A percentile compares a stretch with the other conserved stretches of the same genome.
phyloP scores from a whole-genome alignment of 1,140 invertebrate species.

The Neuroterus valhalla region DNA sequence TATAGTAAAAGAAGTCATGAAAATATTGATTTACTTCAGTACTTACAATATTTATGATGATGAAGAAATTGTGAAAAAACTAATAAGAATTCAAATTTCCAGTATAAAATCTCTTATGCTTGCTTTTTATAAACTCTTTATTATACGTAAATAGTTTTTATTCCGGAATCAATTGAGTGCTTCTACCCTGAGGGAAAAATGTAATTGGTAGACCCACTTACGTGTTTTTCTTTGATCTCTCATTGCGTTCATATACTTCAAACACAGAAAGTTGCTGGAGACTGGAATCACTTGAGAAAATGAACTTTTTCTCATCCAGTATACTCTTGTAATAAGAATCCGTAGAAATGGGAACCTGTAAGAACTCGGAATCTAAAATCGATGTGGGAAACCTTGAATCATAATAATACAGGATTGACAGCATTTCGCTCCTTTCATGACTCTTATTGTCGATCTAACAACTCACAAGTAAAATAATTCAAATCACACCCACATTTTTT shows the following conservation, averaged over 20 bases:
- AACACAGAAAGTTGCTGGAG: slow-evolving; percentile 9
- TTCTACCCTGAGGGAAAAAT: background rate
- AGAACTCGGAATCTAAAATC: slow-evolving; percentile 9
- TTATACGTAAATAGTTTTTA: slow-evolving; percentile 20
- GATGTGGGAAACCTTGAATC: slow-evolving; percentile 26
- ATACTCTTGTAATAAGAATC: slow-evolving; percentile 17
- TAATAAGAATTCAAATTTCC: background rate
- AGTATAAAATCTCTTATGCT: slow-evolving; percentile 2
- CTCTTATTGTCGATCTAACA: background rate
- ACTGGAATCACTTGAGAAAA: slow-evolving; percentile 3
- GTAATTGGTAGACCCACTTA: slow-evolving; percentile 23
- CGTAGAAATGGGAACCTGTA: slow-evolving; percentile 11
- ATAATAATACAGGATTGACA: background rate
- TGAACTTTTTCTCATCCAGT: slow-evolving; percentile 1
- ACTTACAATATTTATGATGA: background rate
- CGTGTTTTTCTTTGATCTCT: background rate
- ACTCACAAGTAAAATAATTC: background rate
- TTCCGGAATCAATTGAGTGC: slow-evolving; percentile 10
- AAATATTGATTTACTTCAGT: no score
- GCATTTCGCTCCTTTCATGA: background rate
- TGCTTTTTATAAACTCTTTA: background rate
- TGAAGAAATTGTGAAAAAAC: background rate
- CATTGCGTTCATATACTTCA: slow-evolving; percentile 10
- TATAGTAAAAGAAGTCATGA: no score
- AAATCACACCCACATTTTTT: slow-evolving; percentile 17